Evolutionary conservation across 2,888 invertebrate genomes (phyloP).

Genomic region (Spilosoma lubricipeda): DNA sequence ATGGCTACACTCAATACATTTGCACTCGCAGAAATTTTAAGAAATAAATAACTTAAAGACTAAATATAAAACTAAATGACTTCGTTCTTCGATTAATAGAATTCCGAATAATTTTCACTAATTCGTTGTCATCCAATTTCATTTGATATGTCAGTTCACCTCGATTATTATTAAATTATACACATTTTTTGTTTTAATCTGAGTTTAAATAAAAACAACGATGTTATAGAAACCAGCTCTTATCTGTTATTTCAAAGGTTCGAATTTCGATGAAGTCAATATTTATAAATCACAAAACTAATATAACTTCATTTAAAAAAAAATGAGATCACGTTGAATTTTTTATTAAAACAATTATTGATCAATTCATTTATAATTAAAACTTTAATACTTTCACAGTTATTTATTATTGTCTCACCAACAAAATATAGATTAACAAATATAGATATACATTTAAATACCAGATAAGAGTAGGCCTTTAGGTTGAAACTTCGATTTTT

Average conservation of each 20-base stretch:
- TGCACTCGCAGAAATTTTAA: slow-evolving; percentile 58
- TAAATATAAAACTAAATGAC: slow-evolving; percentile 76
- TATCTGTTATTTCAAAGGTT: not conserved
- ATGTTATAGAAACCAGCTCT: not conserved
- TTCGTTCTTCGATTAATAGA: slow-evolving; percentile 67
- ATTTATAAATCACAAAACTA: no score
- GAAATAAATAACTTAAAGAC: slow-evolving; percentile 80
- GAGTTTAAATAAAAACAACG: not conserved
- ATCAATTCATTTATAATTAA: not conserved
- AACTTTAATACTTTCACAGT: not conserved
- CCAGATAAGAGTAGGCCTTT: slow-evolving; percentile 7
- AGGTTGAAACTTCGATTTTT: not conserved
- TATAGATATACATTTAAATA: not conserved
- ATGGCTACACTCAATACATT: slow-evolving; percentile 52
- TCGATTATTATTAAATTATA: slow-evolving; percentile 9
- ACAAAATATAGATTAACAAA: not conserved
- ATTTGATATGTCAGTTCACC: slow-evolving; percentile 40
- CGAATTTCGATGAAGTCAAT: not conserved
- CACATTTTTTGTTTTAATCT: not conserved
- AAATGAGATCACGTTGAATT: not conserved
- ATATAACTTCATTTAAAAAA: not conserved
- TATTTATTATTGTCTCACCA: not conserved
- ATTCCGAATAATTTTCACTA: slow-evolving; percentile 49
- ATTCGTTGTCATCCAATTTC: slow-evolving; percentile 48
- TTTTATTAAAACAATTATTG: not conserved